phyloP scores from a whole-genome alignment of 2,113 vertebrate species.

The Vireo altiloquus region DNA sequence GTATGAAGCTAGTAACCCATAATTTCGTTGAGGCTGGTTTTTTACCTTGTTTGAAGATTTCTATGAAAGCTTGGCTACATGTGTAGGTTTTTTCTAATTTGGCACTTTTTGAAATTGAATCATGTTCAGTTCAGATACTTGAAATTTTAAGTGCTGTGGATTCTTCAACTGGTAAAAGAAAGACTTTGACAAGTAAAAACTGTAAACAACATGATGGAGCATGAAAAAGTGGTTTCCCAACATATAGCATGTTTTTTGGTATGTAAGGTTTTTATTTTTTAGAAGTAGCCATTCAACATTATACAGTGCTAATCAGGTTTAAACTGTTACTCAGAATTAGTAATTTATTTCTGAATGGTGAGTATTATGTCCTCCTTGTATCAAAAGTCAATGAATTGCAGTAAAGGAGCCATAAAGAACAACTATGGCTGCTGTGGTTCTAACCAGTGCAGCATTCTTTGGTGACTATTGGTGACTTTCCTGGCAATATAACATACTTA shows the following conservation, averaged over 20 bases:
- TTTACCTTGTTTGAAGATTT: slow-evolving; percentile 43
- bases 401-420: slow-evolving; percentile 2
- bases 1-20: slow-evolving; percentile 50
- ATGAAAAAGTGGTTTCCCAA: slow-evolving; percentile 67
- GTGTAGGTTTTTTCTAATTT: slow-evolving; percentile 29
- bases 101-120: slow-evolving; percentile 51
- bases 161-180: slow-evolving; percentile 45
- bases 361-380: neutral
- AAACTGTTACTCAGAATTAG: slow-evolving; percentile 17
- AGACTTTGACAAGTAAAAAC: slow-evolving; percentile 33
- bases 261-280: slow-evolving; percentile 51
- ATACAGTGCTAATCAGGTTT: slow-evolving; percentile 46
- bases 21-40: slow-evolving; percentile 10
- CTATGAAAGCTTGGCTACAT: slow-evolving; percentile 50
- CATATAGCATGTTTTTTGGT: slow-evolving; percentile 70
- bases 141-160: slow-evolving; percentile 46
- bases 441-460: neutral
- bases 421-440: neutral
- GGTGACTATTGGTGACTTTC: neutral
- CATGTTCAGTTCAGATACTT: slow-evolving; percentile 35
- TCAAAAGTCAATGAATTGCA: slow-evolving; percentile 7
- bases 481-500: slow-evolving; percentile 32
- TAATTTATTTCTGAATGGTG: slow-evolving; percentile 11
- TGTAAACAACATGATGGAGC: slow-evolving; percentile 61
- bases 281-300: slow-evolving; percentile 68